These are phyloP conservation scores for Polylopha cassiicola DNA, from an alignment of 2,888 invertebrate species.

Conservation along the genomic window DNA sequence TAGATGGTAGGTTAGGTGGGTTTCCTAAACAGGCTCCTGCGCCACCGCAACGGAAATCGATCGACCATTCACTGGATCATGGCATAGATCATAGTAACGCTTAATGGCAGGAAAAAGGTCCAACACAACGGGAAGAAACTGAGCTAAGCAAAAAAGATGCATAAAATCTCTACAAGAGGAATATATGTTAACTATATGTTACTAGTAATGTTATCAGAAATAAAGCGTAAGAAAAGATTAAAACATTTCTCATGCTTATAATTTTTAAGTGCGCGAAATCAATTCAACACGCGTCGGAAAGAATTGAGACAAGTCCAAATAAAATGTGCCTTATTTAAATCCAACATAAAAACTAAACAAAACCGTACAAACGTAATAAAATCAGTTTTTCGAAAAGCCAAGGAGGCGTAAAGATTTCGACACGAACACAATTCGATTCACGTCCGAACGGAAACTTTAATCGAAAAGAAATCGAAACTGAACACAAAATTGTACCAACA, in stretches of 20 bases:
- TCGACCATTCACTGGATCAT: constrained; percentile 12
- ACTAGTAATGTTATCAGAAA: too few species aligned
- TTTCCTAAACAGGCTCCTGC: constrained; percentile 7
- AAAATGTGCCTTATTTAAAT: neutral
- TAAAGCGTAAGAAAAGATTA: too few species aligned
- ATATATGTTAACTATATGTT: too few species aligned
- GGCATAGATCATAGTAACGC: too few species aligned
- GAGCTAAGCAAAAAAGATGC: too few species aligned
- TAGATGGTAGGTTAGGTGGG: constrained; percentile 7
- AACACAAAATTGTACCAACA: constrained; percentile 54
- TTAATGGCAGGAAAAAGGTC: too few species aligned
- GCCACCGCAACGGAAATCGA: constrained; percentile 16
- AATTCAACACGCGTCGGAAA: constrained; percentile 12
- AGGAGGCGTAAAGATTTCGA: constrained; percentile 54
- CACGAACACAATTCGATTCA: constrained; percentile 57
- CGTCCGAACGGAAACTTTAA: constrained; percentile 53
- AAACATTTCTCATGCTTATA: too few species aligned
- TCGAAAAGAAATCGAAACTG: constrained; percentile 66
- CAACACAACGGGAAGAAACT: too few species aligned
- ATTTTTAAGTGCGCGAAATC: constrained; percentile 1
- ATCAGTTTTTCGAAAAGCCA: constrained; percentile 38
- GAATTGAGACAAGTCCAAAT: too few species aligned
- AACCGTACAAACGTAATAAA: constrained; percentile 14
- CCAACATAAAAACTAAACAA: constrained; percentile 11
- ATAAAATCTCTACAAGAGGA: too few species aligned